Conservation (phyloP, 2,888 invertebrate species). For the Dasysyrphus tricinctus region DNA sequence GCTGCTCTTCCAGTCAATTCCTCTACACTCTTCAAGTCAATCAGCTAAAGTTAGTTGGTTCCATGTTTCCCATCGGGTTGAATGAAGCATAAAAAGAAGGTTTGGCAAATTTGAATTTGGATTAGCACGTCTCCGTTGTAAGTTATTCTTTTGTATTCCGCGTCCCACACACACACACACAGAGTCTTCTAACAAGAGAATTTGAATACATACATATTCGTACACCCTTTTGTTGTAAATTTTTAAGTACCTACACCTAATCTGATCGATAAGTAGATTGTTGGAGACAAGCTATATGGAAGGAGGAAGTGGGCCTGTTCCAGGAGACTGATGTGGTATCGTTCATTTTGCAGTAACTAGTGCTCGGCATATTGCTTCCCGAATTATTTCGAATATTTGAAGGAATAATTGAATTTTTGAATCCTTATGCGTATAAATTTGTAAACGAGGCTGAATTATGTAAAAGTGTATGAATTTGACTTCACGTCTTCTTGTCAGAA, state of each 20-base stretch:
- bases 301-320: not conserved
- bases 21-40: slow-evolving; percentile 47
- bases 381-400: slow-evolving; percentile 79
- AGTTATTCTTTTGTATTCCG: slow-evolving; percentile 64
- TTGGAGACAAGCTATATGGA: not conserved
- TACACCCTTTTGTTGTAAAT: slow-evolving; percentile 54
- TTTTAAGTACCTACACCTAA: slow-evolving; percentile 51
- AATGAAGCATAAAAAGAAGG: slow-evolving; percentile 20
- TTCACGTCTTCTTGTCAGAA: not conserved
- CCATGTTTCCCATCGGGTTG: slow-evolving; percentile 36
- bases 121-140: slow-evolving; percentile 67
- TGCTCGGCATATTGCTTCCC: slow-evolving; percentile 16
- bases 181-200: not conserved
- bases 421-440: not conserved
- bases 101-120: slow-evolving; percentile 70
- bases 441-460: too few species aligned
- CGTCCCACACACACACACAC: not conserved
- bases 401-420: slow-evolving; percentile 81
- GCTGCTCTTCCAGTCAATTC: slow-evolving; percentile 32
- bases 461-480: not conserved
- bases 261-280: slow-evolving; percentile 61
- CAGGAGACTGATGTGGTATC: slow-evolving; percentile 7
- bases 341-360: slow-evolving; percentile 37
- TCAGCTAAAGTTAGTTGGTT: slow-evolving; percentile 46
- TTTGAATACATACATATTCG: not conserved